Evolutionary conservation across 2,797 vertebrate genomes (phyloP).

Genomic region (Cynopterus sphinx): DNA sequence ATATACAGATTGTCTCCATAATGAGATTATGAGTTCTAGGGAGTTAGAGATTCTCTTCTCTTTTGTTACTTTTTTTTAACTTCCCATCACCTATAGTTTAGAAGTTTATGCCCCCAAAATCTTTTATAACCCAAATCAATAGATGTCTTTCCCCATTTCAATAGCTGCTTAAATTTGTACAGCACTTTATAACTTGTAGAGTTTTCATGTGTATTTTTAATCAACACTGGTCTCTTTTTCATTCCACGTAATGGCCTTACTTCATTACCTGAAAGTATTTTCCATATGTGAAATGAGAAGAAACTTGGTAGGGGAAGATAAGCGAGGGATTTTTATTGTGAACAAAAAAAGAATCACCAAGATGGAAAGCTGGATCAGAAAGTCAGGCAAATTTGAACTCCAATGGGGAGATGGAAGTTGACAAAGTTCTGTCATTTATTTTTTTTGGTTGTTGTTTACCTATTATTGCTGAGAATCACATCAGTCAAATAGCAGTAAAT

Average conservation of each 20-base stretch:
- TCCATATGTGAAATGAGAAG: neutral
- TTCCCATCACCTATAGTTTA: neutral
- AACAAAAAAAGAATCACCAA: neutral
- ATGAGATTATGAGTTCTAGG: neutral
- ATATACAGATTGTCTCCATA: neutral
- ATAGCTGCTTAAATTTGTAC: slow-evolving; percentile 8
- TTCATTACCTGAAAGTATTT: neutral
- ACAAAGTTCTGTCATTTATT: neutral
- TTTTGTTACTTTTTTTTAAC: neutral
- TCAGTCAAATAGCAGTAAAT: neutral
- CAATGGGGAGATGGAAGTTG: neutral
- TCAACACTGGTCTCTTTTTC: neutral
- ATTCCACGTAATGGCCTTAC: neutral
- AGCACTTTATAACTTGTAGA: neutral
- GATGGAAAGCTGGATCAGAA: neutral
- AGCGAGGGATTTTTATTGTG: neutral
- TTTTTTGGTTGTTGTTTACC: neutral
- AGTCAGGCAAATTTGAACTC: neutral
- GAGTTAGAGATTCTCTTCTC: neutral
- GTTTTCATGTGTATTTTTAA: neutral
- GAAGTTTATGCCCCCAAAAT: neutral
- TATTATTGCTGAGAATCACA: neutral
- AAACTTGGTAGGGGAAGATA: neutral
- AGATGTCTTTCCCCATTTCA: neutral
- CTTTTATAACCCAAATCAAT: neutral